Percentiles rank a stretch among this genome's conserved stretches.
These are phyloP conservation scores for Ectemnius cavifrons DNA, from an alignment of 2,888 invertebrate genomes.

Conservation along the genomic window DNA sequence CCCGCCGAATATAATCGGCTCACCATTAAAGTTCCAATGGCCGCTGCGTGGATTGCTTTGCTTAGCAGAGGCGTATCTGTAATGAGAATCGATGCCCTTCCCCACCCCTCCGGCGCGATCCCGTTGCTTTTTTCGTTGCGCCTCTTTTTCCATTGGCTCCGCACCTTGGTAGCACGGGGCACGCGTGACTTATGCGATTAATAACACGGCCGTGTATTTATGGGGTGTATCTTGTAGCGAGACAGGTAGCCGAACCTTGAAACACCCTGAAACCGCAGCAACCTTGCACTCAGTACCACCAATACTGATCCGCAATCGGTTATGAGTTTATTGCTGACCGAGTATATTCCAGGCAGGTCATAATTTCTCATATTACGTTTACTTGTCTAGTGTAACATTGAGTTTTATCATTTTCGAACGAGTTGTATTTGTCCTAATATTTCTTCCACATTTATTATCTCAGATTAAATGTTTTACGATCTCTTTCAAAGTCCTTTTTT, in stretches of 20 bases:
- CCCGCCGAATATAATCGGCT: constrained; percentile 52
- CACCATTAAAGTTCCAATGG: constrained; percentile 55
- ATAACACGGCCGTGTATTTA: constrained; percentile 49
- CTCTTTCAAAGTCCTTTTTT: no score
- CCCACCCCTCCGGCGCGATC: neutral
- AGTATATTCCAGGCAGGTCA: no score
- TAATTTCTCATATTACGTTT: no score
- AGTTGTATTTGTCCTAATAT: no score
- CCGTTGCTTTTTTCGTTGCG: constrained; percentile 5
- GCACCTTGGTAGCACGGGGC: constrained; percentile 3
- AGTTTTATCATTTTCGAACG: no score
- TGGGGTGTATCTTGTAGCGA: constrained; percentile 39
- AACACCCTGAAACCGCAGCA: neutral
- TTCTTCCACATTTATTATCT: no score
- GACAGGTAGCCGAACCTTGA: constrained; percentile 13
- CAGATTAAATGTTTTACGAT: no score
- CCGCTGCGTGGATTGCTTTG: constrained; percentile 38
- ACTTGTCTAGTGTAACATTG: no score
- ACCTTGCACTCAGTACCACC: no score
- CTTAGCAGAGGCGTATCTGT: constrained; percentile 55
- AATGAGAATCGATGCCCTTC: constrained; percentile 64
- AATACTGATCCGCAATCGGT: no score
- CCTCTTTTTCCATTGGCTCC: neutral
- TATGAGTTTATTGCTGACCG: no score
- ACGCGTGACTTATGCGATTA: constrained; percentile 54